Evolutionary conservation across 2,113 vertebrate species (phyloP).

Genomic region (Montifringilla adamsi): DNA sequence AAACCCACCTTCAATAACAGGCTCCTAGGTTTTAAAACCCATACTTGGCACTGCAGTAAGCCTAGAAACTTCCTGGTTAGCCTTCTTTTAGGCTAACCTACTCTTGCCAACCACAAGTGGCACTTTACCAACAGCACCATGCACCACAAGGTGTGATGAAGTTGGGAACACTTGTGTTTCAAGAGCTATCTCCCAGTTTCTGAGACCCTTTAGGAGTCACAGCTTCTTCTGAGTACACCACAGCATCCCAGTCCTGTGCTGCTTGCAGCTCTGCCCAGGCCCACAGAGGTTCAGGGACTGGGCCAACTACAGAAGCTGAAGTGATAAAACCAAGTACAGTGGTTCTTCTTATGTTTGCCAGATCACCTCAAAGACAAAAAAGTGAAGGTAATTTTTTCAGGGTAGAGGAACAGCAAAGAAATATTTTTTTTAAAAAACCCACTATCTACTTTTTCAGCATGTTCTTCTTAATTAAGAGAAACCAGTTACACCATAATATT

Average conservation of each 20-base stretch:
- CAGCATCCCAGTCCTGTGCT: too few species aligned
- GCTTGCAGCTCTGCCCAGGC: background rate
- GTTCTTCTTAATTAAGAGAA: background rate
- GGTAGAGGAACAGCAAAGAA: background rate
- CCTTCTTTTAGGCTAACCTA: background rate
- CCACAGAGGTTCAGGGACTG: background rate
- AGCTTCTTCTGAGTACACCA: background rate
- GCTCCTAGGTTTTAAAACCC: background rate
- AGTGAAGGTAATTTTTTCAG: background rate
- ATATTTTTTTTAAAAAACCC: rapidly evolving
- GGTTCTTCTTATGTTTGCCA: background rate
- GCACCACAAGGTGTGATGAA: background rate
- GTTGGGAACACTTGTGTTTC: background rate
- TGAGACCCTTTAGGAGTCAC: background rate
- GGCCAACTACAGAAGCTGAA: background rate
- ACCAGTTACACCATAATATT: background rate
- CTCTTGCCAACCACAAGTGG: background rate
- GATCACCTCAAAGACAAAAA: background rate
- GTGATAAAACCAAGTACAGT: background rate
- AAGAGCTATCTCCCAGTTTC: background rate
- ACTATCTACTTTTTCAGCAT: background rate
- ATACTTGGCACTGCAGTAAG: background rate
- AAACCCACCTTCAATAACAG: background rate
- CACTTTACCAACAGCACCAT: background rate
- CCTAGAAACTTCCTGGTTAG: background rate